These are phyloP conservation scores for Diplogasteroides magnus DNA, from an alignment of 1,140 invertebrate species.

Conservation along the genomic window DNA sequence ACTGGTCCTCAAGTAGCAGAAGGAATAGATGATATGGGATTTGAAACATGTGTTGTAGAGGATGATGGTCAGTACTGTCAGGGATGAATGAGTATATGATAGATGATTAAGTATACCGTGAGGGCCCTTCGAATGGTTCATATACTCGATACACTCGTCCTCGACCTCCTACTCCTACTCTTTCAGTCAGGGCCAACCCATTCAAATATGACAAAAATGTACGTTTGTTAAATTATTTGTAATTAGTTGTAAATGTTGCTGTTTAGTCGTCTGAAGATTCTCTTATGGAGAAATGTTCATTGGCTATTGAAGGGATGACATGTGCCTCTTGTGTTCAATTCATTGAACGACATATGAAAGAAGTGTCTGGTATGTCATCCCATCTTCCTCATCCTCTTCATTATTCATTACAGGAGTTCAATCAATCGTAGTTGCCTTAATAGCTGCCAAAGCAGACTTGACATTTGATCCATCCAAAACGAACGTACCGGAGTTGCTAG, in stretches of 20 bases:
- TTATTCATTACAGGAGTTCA: conserved; percentile 25
- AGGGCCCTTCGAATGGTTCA: neutral
- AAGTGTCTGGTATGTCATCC: conserved; percentile 60
- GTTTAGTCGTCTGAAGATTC: neutral
- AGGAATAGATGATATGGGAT: conserved; percentile 43
- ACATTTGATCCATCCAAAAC: conserved; percentile 73
- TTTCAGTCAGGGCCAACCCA: neutral
- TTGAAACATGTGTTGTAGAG: conserved; percentile 26
- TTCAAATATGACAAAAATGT: neutral
- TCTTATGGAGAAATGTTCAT: conserved; percentile 28
- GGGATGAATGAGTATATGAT: neutral
- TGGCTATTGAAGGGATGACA: conserved; percentile 72
- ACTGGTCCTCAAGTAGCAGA: conserved; percentile 28
- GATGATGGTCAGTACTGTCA: neutral
- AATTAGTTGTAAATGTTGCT: neutral
- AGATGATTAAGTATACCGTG: neutral
- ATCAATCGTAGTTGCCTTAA: conserved; percentile 27
- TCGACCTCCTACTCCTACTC: neutral
- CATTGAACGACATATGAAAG: conserved; percentile 67
- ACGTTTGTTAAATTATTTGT: neutral
- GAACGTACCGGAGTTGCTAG: conserved; percentile 70
- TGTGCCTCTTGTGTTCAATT: conserved; percentile 92
- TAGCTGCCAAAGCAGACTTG: conserved; percentile 74
- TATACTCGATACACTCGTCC: neutral
- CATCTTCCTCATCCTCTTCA: neutral